These are phyloP conservation scores for Austrofundulus limnaeus DNA, from an alignment of 2,113 vertebrate genomes.

Conservation along the genomic window DNA sequence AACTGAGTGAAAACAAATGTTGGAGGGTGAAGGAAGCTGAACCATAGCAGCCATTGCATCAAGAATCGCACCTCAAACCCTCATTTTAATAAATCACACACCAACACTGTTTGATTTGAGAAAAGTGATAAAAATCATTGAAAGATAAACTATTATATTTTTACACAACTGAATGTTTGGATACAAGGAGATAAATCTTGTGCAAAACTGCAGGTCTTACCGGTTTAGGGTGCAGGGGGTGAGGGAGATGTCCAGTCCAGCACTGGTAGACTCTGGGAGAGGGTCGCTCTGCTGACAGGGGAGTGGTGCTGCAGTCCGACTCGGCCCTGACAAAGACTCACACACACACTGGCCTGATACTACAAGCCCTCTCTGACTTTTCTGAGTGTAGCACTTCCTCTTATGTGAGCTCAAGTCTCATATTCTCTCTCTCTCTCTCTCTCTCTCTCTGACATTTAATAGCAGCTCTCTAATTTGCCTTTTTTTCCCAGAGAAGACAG, in stretches of 20 bases:
- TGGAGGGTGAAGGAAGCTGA: conserved; percentile 8
- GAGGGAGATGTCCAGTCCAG: conserved; percentile 41
- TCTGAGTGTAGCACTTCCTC: conserved; percentile 54
- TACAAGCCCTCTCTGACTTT: conserved; percentile 54
- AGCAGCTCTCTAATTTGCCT: conserved; percentile 27
- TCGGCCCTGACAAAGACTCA: conserved; percentile 41
- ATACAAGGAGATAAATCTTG: not conserved
- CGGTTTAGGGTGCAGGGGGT: conserved; percentile 53
- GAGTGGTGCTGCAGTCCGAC: conserved; percentile 53
- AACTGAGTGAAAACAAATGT: conserved; percentile 22
- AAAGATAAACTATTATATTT: not conserved
- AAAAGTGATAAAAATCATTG: not conserved
- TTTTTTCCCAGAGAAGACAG: conserved; percentile 42
- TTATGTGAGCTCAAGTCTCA: conserved; percentile 53
- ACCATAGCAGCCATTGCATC: conserved; percentile 11
- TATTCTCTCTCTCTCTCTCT: conserved; percentile 23
- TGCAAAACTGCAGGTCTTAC: conserved; percentile 55
- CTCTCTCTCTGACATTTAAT: conserved; percentile 17
- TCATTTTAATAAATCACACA: not conserved
- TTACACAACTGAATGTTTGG: conserved; percentile 1
- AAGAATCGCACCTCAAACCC: not conserved
- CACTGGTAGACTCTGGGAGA: conserved; percentile 13
- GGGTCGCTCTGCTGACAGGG: conserved; percentile 65
- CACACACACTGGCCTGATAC: conserved; percentile 56
- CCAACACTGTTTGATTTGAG: not conserved